Percentiles rank a stretch among this genome's conserved stretches.
Conservation (phyloP, 92 coral and sea anemone species). For the Micromussa lordhowensis region DNA sequence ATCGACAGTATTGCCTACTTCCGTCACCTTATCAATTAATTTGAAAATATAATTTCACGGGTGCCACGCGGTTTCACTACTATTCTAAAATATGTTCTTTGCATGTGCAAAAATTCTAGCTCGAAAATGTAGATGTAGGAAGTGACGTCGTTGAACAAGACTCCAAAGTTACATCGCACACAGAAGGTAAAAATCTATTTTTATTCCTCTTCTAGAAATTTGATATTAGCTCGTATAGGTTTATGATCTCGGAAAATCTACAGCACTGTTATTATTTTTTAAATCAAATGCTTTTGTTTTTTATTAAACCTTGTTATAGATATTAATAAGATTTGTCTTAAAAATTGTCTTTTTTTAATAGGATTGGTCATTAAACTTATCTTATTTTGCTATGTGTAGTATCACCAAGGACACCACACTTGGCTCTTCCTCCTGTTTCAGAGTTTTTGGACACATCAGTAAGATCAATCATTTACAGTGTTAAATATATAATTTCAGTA, state of each 20-base stretch:
- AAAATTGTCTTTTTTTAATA: too few relatives aligned
- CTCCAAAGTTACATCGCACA: slow-evolving; percentile 46
- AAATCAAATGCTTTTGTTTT: too few relatives aligned
- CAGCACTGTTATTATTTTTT: neutral
- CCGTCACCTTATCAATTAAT: too few relatives aligned
- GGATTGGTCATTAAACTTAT: too few relatives aligned
- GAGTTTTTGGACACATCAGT: slow-evolving; percentile 43
- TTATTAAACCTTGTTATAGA: too few relatives aligned
- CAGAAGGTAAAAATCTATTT: slow-evolving; percentile 36
- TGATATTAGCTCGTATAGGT: neutral
- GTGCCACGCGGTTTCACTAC: too few relatives aligned
- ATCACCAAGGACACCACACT: slow-evolving; percentile 54
- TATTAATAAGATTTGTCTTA: too few relatives aligned
- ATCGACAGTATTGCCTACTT: too few relatives aligned
- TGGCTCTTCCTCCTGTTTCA: slow-evolving; percentile 35
- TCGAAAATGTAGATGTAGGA: slow-evolving; percentile 13
- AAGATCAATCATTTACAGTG: neutral
- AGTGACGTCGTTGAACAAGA: slow-evolving; percentile 40
- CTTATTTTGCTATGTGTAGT: too few relatives aligned
- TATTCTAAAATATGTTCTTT: neutral
- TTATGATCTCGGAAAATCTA: neutral
- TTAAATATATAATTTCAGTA: too few relatives aligned
- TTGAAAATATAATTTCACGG: too few relatives aligned
- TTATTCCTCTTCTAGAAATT: neutral
- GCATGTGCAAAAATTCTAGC: neutral